These are phyloP conservation scores for Percina caprodes DNA, from an alignment of 2,113 vertebrate species.

Conservation along the genomic window DNA sequence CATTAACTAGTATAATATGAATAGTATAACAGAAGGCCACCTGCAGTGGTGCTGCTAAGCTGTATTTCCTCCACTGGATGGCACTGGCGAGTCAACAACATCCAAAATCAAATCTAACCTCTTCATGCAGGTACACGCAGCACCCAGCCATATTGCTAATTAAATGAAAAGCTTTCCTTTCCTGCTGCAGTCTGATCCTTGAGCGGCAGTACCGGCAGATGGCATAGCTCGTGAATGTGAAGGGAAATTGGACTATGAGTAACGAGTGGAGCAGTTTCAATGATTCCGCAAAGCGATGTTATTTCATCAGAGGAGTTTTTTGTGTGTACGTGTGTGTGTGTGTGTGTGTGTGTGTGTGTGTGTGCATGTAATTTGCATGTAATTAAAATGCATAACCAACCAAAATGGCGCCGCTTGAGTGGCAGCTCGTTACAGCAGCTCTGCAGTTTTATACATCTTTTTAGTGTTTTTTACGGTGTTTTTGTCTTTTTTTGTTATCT, in stretches of 20 bases:
- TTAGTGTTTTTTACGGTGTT: no score
- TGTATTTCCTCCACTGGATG: slow-evolving; percentile 66
- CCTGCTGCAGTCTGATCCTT: slow-evolving; percentile 60
- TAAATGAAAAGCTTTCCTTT: slow-evolving; percentile 73
- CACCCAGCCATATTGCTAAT: slow-evolving; percentile 70
- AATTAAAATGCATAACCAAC: no score
- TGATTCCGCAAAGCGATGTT: slow-evolving; percentile 33
- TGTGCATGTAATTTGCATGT: background rate
- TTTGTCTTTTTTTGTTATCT: no score
- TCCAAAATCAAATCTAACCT: background rate
- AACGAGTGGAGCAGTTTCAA: slow-evolving; percentile 60
- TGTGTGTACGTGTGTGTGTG: background rate
- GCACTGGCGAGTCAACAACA: slow-evolving; percentile 63
- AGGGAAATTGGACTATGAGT: slow-evolving; percentile 65
- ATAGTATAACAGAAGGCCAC: no score
- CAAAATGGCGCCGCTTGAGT: no score
- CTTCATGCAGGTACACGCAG: slow-evolving; percentile 43
- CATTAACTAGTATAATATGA: background rate
- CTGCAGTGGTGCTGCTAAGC: slow-evolving; percentile 26
- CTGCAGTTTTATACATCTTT: no score
- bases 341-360: background rate
- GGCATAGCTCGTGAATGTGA: slow-evolving; percentile 61
- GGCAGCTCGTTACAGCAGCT: no score
- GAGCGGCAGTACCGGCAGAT: slow-evolving; percentile 64
- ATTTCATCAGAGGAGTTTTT: slow-evolving; percentile 31